Evolutionary conservation across 1,140 invertebrate genomes (phyloP).

Genomic region (Heliothis subflexa): DNA sequence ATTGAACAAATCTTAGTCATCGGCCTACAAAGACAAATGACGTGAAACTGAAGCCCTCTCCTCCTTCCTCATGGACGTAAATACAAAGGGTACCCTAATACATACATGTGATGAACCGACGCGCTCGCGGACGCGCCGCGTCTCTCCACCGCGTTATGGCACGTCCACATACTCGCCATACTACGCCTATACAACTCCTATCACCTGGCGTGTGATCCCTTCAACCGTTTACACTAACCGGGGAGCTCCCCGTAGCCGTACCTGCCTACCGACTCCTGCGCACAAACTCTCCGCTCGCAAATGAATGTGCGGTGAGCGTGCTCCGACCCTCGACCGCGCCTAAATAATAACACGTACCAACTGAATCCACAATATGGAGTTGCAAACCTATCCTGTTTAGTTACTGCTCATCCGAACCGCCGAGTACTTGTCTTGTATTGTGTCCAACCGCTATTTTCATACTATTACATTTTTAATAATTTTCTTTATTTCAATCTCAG

Average conservation of each 20-base stretch:
- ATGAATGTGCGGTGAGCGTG: not conserved
- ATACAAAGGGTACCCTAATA: slow-evolving; percentile 56
- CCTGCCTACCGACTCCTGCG: not conserved
- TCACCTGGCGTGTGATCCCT: slow-evolving; percentile 77
- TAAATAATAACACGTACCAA: slow-evolving; percentile 39
- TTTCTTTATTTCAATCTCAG: slow-evolving; percentile 72
- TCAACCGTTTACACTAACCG: slow-evolving; percentile 77
- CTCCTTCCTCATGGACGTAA: slow-evolving; percentile 55
- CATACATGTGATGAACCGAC: slow-evolving; percentile 49
- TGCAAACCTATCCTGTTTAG: slow-evolving; percentile 43
- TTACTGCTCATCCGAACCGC: slow-evolving; percentile 59
- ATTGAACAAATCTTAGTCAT: slow-evolving; percentile 23
- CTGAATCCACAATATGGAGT: slow-evolving; percentile 37
- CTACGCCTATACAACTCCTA: slow-evolving; percentile 56
- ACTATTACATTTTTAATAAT: slow-evolving; percentile 73
- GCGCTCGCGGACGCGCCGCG: slow-evolving; percentile 2
- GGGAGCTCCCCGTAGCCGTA: not conserved
- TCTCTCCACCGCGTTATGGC: slow-evolving; percentile 54
- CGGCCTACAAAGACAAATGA: slow-evolving; percentile 1
- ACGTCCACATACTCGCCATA: slow-evolving; percentile 19
- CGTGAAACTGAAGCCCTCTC: slow-evolving; percentile 53
- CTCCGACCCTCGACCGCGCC: slow-evolving; percentile 18
- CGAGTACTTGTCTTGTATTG: slow-evolving; percentile 58
- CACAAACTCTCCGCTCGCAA: not conserved
- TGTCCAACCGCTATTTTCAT: slow-evolving; percentile 70